Evolutionary conservation across 2,888 invertebrate genomes (phyloP).

Genomic region (Stenodema calcarata): DNA sequence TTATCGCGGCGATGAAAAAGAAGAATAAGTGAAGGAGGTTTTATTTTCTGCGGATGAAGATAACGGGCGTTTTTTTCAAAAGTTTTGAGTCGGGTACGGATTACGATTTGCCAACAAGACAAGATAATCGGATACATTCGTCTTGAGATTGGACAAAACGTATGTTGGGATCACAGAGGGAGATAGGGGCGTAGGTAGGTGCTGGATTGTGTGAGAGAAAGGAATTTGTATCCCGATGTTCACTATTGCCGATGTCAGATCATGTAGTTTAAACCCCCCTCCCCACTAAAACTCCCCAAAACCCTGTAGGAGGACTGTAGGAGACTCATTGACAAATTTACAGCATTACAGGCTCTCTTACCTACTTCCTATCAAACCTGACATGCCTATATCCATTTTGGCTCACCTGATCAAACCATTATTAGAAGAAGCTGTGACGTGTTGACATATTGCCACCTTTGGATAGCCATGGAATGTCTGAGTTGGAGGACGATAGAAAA

Average conservation of each 20-base stretch:
- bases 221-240: background rate
- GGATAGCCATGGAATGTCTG: no score
- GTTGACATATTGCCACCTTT: no score
- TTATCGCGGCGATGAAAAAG: background rate
- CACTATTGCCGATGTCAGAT: no score
- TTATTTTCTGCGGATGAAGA: background rate
- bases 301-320: no score
- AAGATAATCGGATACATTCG: constrained; percentile 16
- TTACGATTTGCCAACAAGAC: constrained; percentile 14
- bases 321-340: no score
- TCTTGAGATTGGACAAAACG: background rate
- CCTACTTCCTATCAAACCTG: no score
- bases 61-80: background rate
- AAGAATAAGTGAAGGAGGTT: background rate
- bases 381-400: background rate
- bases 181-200: background rate
- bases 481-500: no score
- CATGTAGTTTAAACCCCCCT: no score
- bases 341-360: no score
- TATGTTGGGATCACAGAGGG: background rate
- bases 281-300: no score
- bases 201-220: background rate
- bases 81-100: background rate
- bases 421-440: no score
- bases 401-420: background rate